Percentiles rank a stretch among this genome's conserved stretches.
phyloP scores from a whole-genome alignment of 2,113 vertebrate species.

The Colaptes auratus region DNA sequence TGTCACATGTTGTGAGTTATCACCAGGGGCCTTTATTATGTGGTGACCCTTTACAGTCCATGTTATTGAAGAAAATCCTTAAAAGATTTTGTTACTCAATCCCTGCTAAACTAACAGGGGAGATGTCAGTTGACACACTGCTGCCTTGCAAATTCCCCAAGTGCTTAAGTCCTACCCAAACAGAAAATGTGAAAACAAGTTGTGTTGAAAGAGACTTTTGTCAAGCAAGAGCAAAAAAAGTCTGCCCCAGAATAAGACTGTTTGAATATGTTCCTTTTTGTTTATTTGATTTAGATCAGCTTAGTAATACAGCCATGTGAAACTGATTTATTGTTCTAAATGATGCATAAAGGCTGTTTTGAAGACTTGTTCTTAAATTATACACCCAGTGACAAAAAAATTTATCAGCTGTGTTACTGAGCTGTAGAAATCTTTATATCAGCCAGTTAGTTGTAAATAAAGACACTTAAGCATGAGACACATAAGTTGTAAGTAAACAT shows the following conservation, averaged over 20 bases:
- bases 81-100: not conserved
- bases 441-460: not conserved
- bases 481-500: not conserved
- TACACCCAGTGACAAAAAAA: not conserved
- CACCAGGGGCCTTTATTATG: not conserved
- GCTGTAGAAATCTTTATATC: not conserved
- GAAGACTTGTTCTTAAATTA: not conserved
- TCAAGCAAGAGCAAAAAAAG: not conserved
- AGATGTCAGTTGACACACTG: not conserved
- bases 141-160: not conserved
- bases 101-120: not conserved
- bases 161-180: not conserved
- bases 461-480: not conserved
- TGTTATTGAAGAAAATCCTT: not conserved
- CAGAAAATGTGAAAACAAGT: not conserved
- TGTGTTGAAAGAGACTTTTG: not conserved
- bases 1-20: not conserved
- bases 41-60: not conserved
- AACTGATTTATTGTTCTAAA: not conserved
- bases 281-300: not conserved
- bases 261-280: not conserved
- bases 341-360: not conserved
- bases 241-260: not conserved
- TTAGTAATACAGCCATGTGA: not conserved
- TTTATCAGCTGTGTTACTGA: not conserved